Conservation (phyloP, 2,113 vertebrate genomes). For the Passer montanus region DNA sequence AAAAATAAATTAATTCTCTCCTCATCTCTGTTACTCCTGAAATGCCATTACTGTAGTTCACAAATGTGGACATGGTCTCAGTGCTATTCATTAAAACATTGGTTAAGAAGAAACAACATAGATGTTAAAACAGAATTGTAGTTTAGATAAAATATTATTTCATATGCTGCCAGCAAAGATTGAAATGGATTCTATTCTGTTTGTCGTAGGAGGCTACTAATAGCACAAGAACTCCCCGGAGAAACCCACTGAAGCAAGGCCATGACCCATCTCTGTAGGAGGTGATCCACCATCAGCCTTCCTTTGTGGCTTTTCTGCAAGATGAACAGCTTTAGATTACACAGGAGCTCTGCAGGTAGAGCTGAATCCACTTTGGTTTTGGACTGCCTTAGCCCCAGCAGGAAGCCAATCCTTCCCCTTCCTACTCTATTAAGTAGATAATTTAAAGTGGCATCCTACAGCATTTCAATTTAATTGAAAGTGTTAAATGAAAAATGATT, state of each 20-base stretch:
- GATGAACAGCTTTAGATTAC: background rate
- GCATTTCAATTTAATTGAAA: constrained; percentile 59
- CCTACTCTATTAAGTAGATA: constrained; percentile 52
- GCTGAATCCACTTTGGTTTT: background rate
- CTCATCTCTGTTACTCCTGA: background rate
- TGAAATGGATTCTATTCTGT: background rate
- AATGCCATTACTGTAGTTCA: constrained; percentile 13
- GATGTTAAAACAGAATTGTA: background rate
- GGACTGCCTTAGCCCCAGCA: constrained; percentile 38
- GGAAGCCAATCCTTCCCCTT: constrained; percentile 45
- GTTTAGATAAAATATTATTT: background rate
- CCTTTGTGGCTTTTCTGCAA: background rate
- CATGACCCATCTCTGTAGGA: background rate
- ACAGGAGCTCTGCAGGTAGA: constrained; percentile 23
- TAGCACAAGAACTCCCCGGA: background rate
- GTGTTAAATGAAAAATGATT: constrained; percentile 53
- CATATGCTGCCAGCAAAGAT: background rate
- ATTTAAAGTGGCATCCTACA: constrained; percentile 57
- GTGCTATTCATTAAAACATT: background rate
- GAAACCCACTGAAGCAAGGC: background rate
- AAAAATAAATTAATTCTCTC: constrained; percentile 11
- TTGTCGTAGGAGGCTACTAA: background rate
- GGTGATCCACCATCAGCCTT: background rate
- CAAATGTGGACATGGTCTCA: background rate
- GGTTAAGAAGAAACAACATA: background rate